Evolutionary conservation across 2,113 vertebrate genomes (phyloP), one percentile per base, ranked within the genome.

Genomic region (Nesogale talazaci): DNA sequence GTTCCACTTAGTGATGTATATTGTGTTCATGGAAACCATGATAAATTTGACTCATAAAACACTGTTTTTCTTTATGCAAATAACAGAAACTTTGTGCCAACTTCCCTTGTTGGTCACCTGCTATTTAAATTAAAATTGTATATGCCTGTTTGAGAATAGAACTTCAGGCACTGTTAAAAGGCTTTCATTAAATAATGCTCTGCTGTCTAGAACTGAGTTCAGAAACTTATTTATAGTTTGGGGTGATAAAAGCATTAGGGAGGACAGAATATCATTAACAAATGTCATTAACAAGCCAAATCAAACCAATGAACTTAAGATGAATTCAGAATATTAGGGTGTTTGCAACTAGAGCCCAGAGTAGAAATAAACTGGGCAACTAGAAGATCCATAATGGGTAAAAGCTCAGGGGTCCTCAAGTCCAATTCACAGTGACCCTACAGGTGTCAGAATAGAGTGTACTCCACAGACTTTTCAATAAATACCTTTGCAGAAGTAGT

Each of bases 11-110:
- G 42, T 63, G 79, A 3, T 69, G 42, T 19, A 77, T 7, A 10
- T 75, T 94, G 56, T 70, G 0, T 91, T 95, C 72, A 59, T 95
- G 78, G 36, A 83, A 96, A 92, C 84, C 88, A 90, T 61, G 8
- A 72, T 72, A 38, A 90, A 88, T 81, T 92, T 95, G 59, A 89
- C 86, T 96, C 83, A 90, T 94, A 96, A 95, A 96, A 86, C 56
- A 67, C 16, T 40, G n/a, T 65, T 95, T 95, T 89, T n/a, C 61
- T 78, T 79, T 46, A 75, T 52, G 42, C 86, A 92, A 88, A 85
- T 96, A 94, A 90, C 92, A 94, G 25, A 81, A 38, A 82, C 29
- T 36, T 57, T 83, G 16, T 84, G 90, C 90, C 95, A 96, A 34
- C 10, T 0, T 74, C 78, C 42, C 67, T 95, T 80, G 89, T 88